These are phyloP conservation scores for Paramuricea clavata DNA, from an alignment of 92 coral and sea anemone genomes.

Conservation along the genomic window DNA sequence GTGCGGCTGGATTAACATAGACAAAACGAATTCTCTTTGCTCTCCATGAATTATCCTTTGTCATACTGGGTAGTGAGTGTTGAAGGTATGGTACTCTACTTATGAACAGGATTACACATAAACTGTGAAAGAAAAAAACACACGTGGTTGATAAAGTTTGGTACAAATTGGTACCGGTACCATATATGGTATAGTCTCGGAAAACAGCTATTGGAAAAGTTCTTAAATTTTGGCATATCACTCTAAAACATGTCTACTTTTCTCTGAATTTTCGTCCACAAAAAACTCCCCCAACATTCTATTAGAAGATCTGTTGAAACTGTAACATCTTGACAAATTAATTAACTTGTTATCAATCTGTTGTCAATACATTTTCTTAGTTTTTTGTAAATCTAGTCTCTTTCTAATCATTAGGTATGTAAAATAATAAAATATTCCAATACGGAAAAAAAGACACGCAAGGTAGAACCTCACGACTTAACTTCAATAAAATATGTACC, in stretches of 20 bases:
- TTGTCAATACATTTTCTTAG: not conserved
- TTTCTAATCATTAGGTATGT: too few species aligned
- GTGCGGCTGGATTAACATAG: constrained; percentile 80
- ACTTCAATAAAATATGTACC: constrained; percentile 39
- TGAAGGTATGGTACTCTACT: constrained; percentile 67
- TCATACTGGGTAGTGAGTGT: constrained; percentile 65
- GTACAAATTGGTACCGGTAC: too few species aligned
- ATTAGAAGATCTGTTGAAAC: not conserved
- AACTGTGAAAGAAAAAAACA: constrained; percentile 57
- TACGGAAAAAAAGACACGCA: not conserved
- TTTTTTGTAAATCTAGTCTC: too few species aligned
- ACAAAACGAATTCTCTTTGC: constrained; percentile 77
- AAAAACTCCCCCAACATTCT: too few species aligned
- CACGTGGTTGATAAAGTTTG: too few species aligned
- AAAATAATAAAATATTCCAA: not conserved
- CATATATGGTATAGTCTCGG: too few species aligned
- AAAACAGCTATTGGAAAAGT: not conserved
- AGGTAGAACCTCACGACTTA: not conserved
- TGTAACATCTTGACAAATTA: not conserved
- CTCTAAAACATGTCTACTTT: too few species aligned
- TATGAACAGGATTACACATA: constrained; percentile 86
- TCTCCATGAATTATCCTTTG: constrained; percentile 65
- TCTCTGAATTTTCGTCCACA: too few species aligned
- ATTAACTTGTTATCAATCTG: not conserved
- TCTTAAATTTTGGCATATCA: too few species aligned